A percentile compares a stretch with the other conserved stretches of the same genome.
Evolutionary conservation across 2,113 vertebrate genomes (phyloP).

Genomic region (Charina bottae): DNA sequence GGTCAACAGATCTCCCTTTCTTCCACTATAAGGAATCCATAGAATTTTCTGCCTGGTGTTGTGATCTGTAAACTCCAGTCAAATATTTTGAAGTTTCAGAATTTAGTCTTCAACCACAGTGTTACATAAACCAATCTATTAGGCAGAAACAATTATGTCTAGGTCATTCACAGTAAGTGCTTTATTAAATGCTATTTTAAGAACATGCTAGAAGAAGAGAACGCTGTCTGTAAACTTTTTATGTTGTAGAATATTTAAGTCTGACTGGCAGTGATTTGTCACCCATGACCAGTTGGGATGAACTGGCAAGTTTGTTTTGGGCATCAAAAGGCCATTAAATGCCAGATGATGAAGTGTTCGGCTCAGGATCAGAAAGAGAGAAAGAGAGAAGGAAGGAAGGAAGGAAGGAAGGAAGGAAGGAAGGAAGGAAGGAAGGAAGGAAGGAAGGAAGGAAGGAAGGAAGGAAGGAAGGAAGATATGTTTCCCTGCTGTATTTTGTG

Average conservation of each 20-base stretch:
- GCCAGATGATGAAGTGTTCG: neutral
- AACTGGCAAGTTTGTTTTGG: neutral
- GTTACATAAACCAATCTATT: neutral
- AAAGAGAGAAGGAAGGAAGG: conserved; percentile 41
- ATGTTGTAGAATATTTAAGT: neutral
- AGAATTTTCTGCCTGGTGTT: neutral
- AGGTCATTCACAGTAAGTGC: neutral
- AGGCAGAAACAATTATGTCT: neutral
- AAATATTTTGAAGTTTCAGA: neutral
- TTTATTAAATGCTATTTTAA: neutral
- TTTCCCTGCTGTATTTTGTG: neutral
- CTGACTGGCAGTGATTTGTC: neutral
- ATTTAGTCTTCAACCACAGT: neutral
- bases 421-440: conserved; percentile 33
- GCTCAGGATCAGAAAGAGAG: neutral
- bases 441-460: conserved; percentile 31
- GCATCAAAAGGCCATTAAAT: neutral
- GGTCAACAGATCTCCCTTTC: neutral
- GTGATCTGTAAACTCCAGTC: neutral
- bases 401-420: conserved; percentile 33
- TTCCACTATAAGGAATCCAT: neutral
- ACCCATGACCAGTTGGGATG: no score
- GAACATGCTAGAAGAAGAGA: neutral
- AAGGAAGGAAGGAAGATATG: conserved; percentile 33
- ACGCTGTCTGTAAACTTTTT: neutral